These are phyloP conservation scores for Apotomis turbidana DNA, from an alignment of 2,888 invertebrate genomes.

Conservation along the genomic window DNA sequence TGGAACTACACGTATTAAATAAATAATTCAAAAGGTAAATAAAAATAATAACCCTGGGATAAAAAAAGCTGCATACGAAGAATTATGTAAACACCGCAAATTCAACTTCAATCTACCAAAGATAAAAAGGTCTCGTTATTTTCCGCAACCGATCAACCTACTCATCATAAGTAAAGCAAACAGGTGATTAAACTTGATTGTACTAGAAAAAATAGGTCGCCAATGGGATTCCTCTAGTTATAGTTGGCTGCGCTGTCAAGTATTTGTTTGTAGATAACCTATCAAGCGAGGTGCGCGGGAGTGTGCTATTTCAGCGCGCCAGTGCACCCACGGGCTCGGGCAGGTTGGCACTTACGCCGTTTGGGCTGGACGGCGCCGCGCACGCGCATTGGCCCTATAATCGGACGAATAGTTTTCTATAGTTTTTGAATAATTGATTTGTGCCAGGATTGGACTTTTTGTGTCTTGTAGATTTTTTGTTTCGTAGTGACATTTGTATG, in stretches of 20 bases:
- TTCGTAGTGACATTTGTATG: conserved; percentile 7
- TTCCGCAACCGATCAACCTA: neutral
- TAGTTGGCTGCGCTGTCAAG: conserved; percentile 26
- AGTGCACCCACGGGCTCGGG: conserved; percentile 37
- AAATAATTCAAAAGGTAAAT: too few relatives aligned
- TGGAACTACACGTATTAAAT: too few relatives aligned
- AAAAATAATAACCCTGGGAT: too few relatives aligned
- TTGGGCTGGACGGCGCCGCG: conserved; percentile 6
- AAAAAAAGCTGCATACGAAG: too few relatives aligned
- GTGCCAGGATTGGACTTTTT: neutral
- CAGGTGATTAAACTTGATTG: neutral
- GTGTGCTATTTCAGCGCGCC: conserved; percentile 35
- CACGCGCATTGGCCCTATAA: conserved; percentile 9
- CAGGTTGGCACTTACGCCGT: conserved; percentile 38
- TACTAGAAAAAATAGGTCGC: conserved; percentile 10
- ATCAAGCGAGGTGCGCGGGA: conserved; percentile 36
- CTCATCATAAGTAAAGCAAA: neutral
- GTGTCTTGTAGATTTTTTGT: neutral
- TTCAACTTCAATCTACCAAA: neutral
- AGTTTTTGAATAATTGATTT: neutral
- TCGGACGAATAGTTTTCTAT: neutral
- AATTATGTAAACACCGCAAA: too few relatives aligned
- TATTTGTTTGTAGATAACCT: conserved; percentile 37
- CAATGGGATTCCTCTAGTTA: conserved; percentile 4
- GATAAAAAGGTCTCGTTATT: neutral